A percentile compares a stretch with the other conserved stretches of the same genome.
These are phyloP conservation scores for Paraescarpia echinospica DNA, from an alignment of 1,140 invertebrate genomes.

Conservation along the genomic window DNA sequence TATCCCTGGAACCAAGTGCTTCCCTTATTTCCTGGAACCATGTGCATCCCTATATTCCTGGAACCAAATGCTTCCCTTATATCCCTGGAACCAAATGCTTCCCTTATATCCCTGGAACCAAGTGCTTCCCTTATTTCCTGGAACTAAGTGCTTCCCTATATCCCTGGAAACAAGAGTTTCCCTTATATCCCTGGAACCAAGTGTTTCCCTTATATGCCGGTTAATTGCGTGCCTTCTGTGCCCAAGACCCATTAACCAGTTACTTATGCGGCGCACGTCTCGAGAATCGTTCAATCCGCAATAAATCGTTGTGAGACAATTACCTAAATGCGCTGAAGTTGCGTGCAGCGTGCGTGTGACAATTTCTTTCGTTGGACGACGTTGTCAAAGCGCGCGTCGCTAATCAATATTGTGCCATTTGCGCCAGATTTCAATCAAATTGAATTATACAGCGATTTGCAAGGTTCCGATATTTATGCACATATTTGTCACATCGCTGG, in stretches of 20 bases:
- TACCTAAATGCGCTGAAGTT: background rate
- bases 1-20: too few relatives aligned
- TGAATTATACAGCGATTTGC: slow-evolving; percentile 1
- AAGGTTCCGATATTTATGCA: background rate
- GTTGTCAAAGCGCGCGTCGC: background rate
- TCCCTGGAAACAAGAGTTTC: too few relatives aligned
- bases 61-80: too few relatives aligned
- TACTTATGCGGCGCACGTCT: background rate
- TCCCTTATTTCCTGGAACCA: too few relatives aligned
- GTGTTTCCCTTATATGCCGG: too few relatives aligned
- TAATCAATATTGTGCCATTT: slow-evolving; percentile 1
- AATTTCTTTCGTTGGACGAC: background rate
- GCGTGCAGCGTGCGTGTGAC: background rate
- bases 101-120: too few relatives aligned
- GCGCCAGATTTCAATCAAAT: background rate
- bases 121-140: too few relatives aligned
- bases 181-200: too few relatives aligned
- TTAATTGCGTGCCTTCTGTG: too few relatives aligned
- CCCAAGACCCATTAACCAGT: background rate
- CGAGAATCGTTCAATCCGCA: background rate
- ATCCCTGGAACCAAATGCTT: too few relatives aligned
- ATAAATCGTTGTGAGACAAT: background rate
- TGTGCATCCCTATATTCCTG: too few relatives aligned
- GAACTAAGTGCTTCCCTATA: too few relatives aligned
- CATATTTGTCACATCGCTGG: background rate